These are phyloP conservation scores for Hiodon tergisus DNA, from an alignment of 2,113 vertebrate genomes.

Conservation along the genomic window DNA sequence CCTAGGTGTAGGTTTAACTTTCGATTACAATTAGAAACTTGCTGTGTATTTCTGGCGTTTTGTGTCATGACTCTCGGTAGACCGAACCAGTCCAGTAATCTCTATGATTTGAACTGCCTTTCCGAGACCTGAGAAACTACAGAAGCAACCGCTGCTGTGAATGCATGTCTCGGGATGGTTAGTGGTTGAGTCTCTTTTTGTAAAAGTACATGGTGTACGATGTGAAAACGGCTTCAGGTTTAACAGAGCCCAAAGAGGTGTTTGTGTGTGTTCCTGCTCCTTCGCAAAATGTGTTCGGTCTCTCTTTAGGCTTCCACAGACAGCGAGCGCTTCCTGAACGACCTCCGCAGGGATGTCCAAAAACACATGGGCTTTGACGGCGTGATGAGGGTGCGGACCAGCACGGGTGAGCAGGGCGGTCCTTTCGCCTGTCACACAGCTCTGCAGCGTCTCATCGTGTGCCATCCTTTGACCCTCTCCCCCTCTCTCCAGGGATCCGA, in stretches of 20 bases:
- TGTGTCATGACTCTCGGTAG: no score
- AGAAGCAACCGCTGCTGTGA: no score
- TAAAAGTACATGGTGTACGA: no score
- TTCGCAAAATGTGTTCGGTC: neutral
- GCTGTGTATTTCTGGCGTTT: no score
- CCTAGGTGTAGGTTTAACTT: no score
- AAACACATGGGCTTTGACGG: constrained; percentile 93
- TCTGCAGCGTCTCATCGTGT: neutral
- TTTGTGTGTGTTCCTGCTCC: neutral
- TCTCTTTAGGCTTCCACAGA: constrained; percentile 73
- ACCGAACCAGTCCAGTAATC: no score
- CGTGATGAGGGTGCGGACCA: constrained; percentile 96
- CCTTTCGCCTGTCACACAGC: neutral
- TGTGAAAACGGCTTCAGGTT: no score
- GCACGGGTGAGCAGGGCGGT: constrained; percentile 77
- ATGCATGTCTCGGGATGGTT: no score
- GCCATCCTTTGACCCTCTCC: neutral
- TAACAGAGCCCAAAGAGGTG: neutral
- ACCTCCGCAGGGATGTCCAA: constrained; percentile 83
- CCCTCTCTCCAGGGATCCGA: constrained; percentile 74
- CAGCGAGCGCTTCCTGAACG: constrained; percentile 87
- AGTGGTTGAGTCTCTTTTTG: no score
- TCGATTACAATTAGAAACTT: no score
- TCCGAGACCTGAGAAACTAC: no score
- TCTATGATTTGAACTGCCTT: no score